These are phyloP conservation scores for Columba guinea DNA, from an alignment of 2,797 vertebrate genomes.

Conservation along the genomic window DNA sequence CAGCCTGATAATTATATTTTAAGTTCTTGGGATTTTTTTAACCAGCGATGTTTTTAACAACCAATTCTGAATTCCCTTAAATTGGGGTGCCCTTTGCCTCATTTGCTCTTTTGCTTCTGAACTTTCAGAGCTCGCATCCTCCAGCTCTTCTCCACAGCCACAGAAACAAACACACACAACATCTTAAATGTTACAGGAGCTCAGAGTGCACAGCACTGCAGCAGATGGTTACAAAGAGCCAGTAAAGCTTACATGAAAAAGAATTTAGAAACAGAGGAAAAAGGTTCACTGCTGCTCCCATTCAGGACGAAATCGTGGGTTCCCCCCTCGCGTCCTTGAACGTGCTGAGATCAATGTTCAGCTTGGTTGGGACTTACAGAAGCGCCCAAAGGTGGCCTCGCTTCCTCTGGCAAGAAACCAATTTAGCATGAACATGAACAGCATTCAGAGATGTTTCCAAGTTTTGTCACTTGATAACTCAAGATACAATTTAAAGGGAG, in stretches of 20 bases:
- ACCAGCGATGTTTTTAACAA: not conserved
- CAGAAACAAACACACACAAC: not conserved
- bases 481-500: not conserved
- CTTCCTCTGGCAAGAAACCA: not conserved
- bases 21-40: not conserved
- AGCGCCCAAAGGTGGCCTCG: not conserved
- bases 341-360: conserved; percentile 4
- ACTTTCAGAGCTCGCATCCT: not conserved
- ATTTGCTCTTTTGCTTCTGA: conserved; percentile 21
- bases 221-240: conserved; percentile 40
- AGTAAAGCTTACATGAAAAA: conserved; percentile 40
- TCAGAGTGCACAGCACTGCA: conserved; percentile 16
- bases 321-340: not conserved
- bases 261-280: conserved; percentile 39
- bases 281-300: conserved; percentile 9
- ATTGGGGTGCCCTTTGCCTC: not conserved
- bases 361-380: not conserved
- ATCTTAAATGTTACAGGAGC: not conserved
- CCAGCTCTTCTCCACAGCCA: conserved; percentile 3
- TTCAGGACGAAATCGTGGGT: not conserved
- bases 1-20: not conserved
- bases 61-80: not conserved
- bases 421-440: not conserved
- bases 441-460: not conserved
- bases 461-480: not conserved